A percentile compares a stretch with the other conserved stretches of the same genome.
Evolutionary conservation across 2,797 vertebrate genomes (phyloP).

Genomic region (Melopsittacus undulatus): DNA sequence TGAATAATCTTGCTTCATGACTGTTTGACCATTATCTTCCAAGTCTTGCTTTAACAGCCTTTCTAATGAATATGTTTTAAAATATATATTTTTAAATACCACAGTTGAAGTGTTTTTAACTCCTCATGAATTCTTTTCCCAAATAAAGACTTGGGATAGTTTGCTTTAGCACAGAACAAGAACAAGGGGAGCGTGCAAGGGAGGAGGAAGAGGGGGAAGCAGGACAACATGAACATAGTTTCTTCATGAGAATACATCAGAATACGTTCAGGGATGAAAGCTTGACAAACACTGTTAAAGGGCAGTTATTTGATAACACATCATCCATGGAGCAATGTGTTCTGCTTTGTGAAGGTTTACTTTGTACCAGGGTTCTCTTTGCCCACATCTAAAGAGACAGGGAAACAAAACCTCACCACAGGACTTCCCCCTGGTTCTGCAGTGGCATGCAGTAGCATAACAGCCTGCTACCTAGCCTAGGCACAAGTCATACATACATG

Average conservation of each 20-base stretch:
- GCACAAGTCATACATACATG: neutral
- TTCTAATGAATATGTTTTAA: neutral
- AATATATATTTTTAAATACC: neutral
- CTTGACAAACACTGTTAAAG: neutral
- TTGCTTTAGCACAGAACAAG: neutral
- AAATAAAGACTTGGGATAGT: neutral
- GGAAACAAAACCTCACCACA: neutral
- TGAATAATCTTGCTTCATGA: neutral
- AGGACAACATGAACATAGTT: neutral
- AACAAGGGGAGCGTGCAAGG: rapidly evolving
- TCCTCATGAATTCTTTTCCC: neutral
- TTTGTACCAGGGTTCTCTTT: neutral
- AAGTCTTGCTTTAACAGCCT: neutral
- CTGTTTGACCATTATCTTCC: neutral
- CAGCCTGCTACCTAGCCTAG: neutral
- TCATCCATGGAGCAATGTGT: rapidly evolving
- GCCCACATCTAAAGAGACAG: neutral
- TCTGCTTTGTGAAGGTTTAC: neutral
- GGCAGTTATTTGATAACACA: neutral
- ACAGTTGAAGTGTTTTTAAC: neutral
- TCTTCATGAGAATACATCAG: neutral
- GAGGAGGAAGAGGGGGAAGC: neutral
- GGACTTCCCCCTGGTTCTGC: neutral
- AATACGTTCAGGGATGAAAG: neutral
- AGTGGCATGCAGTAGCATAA: neutral